Evolutionary conservation across 2,888 invertebrate species (phyloP), one percentile per base, ranked within the genome.

Genomic region (Perdita meconis): DNA sequence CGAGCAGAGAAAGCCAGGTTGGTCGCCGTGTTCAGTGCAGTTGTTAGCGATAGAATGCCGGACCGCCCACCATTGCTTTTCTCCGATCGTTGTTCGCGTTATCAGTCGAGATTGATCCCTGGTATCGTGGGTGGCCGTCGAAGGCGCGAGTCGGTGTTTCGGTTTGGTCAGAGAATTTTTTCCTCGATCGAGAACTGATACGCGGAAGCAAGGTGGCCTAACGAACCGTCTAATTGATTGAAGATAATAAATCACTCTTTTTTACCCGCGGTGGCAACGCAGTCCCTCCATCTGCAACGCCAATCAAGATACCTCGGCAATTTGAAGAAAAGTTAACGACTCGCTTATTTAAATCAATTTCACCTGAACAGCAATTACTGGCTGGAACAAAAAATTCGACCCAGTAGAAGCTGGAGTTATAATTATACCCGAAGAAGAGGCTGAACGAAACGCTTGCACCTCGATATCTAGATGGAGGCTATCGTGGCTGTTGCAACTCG

Each of bases 1-100:
- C 61, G 73, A 66, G 50, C 67, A 60, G 80, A 86, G 88, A 87
- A 86, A 88, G 83, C 77, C 74, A 64, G 73, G 60, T 68, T 68
- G 71, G 74, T 69, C 57, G 63, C 56, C 38, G 55, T 69, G 63
- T 55, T 64, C 50, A 50, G 44, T 2, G 57, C 53, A 5, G 67
- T 82, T 84, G 75, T 85, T 86, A 82, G 64, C 66, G 75, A 73
- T 55, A 38, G 60, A 65, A 53, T 60, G 42, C 70, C 22, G 24
- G 30, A n/a, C 36, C 80, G 80, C 85, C 81, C 81, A 82, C 75
- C 36, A 8, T 4, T 34, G 50, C 36, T 70, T 68, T 66, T 57
- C 64, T 68, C 47, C 44, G 75, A 67, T 70, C 63, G 47, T 40
- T 51, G 16, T 36, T 50, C 10, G 44, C 56, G 16, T 82, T 87